Percentiles rank a stretch among this genome's conserved stretches.
Evolutionary conservation across 37 sponge, comb jelly and placozoan species (phyloP).

Genomic region (Diacarnus erythraeanus): DNA sequence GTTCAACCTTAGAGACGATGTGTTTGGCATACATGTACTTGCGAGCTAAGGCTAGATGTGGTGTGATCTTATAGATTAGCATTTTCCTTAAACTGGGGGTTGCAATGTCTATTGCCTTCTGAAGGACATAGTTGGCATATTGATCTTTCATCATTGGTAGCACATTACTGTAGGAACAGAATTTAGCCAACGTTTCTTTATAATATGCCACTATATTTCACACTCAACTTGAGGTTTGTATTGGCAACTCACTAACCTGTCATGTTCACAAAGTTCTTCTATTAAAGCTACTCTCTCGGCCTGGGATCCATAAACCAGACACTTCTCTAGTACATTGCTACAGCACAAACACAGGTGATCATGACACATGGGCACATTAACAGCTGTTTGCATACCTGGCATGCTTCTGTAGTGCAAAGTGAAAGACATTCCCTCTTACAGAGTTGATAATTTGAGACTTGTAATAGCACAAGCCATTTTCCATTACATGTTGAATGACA

Average conservation of each 20-base stretch:
- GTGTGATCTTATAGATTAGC: constrained; percentile 79
- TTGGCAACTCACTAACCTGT: constrained; percentile 62
- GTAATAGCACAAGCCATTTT: constrained; percentile 78
- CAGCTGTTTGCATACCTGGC: constrained; percentile 72
- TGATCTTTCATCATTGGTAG: constrained; percentile 93
- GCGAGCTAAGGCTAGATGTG: constrained; percentile 65
- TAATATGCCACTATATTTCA: background rate
- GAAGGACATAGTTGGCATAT: constrained; percentile 96
- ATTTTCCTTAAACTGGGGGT: constrained; percentile 78
- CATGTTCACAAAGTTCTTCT: constrained; percentile 75
- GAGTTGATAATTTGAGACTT: constrained; percentile 66
- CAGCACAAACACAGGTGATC: background rate
- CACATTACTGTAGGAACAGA: too few relatives aligned
- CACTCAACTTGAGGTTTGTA: background rate
- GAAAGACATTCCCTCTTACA: constrained; percentile 68
- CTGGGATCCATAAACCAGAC: constrained; percentile 76
- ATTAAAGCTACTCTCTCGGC: constrained; percentile 72
- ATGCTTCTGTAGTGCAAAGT: constrained; percentile 93
- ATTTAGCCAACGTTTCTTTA: too few relatives aligned
- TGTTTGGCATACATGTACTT: constrained; percentile 95
- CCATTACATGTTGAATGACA: constrained; percentile 92
- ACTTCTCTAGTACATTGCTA: constrained; percentile 98
- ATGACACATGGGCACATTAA: background rate
- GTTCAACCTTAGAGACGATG: constrained; percentile 89
- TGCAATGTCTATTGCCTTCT: constrained; percentile 88